Evolutionary conservation across 2,797 vertebrate genomes (phyloP), one percentile per base, ranked within the genome.

Genomic region (Gallinago solitaria): DNA sequence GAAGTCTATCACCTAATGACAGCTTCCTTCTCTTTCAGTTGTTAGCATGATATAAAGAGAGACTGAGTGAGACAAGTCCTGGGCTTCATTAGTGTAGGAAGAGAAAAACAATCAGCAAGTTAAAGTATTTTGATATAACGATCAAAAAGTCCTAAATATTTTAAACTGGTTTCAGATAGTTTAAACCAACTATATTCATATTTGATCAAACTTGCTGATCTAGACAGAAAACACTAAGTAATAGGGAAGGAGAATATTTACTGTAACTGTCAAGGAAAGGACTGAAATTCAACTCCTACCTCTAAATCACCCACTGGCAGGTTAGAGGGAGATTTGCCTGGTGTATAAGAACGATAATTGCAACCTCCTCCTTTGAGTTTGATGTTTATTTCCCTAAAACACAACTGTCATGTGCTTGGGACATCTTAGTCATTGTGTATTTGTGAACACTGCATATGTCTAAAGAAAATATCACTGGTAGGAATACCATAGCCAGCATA

Each of bases 1-100:
- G 69, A 78, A 93, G 85, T 81, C 94, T 92, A 83, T 95, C 96
- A 95, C 83, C 69, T 45, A 83, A 65, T 83, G 88, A 95, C 93
- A 94, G 93, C 32, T 94, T 91, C 68, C 65, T 75, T 82, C 87
- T 37, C 89, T 61, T 85, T 80, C 76, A 60, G 48, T 84, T 87
- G 37, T 81, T 88, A 45, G 61, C 15, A 23, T 4, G 37, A 51
- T 50, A 80, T 37, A 83, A 23, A 77, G 71, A 85, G 39, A 94
- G 87, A 56, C 23, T 1, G 37, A 93, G 69, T n/a, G 39, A 83
- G 53, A 51, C 15, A 60, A 88, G 75, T 47, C 87, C 65, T 75
- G 56, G 59, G 33, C 37, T 87, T 91, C 60, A 30, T 41, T 70
- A 45, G 32, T 50, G 10, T 25, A 37, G 16, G 19, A 80, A 83